Percentiles rank a stretch among this genome's conserved stretches.
phyloP scores from a whole-genome alignment of 2,888 invertebrate genomes.

The Chorisops tibialis region DNA sequence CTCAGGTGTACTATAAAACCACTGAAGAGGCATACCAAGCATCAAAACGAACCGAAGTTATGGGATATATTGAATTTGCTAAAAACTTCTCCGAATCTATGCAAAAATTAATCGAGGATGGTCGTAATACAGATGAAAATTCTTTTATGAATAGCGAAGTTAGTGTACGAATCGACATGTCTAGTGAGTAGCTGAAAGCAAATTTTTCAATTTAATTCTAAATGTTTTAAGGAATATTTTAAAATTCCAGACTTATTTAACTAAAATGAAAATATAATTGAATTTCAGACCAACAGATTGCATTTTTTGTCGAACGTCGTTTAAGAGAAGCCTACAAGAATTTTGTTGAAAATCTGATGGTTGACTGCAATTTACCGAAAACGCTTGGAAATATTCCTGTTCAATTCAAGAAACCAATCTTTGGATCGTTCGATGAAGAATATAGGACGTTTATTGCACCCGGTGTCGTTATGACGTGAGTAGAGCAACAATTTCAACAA shows the following conservation, averaged over 20 bases:
- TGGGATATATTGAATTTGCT: conserved; percentile 66
- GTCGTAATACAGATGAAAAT: conserved; percentile 56
- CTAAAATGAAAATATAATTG: not conserved
- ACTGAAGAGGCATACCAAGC: conserved; percentile 56
- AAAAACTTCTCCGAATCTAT: conserved; percentile 70
- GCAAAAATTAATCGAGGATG: conserved; percentile 58
- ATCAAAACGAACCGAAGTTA: conserved; percentile 56
- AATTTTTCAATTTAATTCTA: conserved; percentile 4
- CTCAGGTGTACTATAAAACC: conserved; percentile 55
- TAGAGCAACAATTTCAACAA: not conserved
- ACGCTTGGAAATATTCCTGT: conserved; percentile 62
- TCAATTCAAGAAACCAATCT: conserved; percentile 67
- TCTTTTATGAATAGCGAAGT: conserved; percentile 62
- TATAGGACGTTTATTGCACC: conserved; percentile 82
- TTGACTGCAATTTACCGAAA: conserved; percentile 61
- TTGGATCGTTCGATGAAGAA: conserved; percentile 64
- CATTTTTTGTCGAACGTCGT: conserved; percentile 66
- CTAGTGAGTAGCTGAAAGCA: conserved; percentile 61
- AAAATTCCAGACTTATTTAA: too few species aligned
- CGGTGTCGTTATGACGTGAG: conserved; percentile 77
- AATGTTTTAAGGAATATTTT: too few species aligned
- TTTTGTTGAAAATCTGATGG: conserved; percentile 63
- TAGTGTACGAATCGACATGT: conserved; percentile 69
- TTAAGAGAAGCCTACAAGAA: conserved; percentile 65
- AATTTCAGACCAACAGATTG: conserved; percentile 77